Evolutionary conservation across 92 coral and sea anemone genomes (phyloP).

Genomic region (Porites divaricata): DNA sequence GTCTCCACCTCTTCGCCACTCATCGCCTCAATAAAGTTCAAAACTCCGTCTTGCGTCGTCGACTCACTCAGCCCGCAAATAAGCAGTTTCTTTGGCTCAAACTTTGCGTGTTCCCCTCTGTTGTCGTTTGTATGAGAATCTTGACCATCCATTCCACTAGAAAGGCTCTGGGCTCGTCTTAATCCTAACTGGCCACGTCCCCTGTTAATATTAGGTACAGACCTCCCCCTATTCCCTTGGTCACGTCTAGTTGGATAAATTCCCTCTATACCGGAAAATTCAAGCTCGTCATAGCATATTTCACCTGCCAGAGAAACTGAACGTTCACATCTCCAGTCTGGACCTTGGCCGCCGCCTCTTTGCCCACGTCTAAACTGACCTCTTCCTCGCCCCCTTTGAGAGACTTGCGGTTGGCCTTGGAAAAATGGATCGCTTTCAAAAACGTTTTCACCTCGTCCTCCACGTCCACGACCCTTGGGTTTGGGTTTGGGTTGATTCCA

Average conservation of each 20-base stretch:
- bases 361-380: background rate
- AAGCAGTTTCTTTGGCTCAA: slow-evolving; percentile 62
- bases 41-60: slow-evolving; percentile 63
- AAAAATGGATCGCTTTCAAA: background rate
- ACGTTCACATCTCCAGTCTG: background rate
- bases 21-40: slow-evolving; percentile 70
- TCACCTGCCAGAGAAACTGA: background rate
- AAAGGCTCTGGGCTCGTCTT: slow-evolving; percentile 43
- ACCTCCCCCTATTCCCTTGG: slow-evolving; percentile 1
- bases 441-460: slow-evolving; percentile 1
- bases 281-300: background rate
- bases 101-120: background rate
- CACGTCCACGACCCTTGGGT: slow-evolving; percentile 7
- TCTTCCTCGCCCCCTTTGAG: background rate
- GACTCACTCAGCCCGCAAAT: slow-evolving; percentile 50
- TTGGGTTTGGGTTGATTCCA: background rate
- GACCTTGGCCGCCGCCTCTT: background rate
- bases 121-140: background rate
- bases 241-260: background rate
- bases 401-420: background rate
- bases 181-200: slow-evolving; percentile 12
- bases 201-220: background rate
- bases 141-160: slow-evolving; percentile 15
- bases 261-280: background rate
- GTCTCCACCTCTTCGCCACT: slow-evolving; percentile 59